Evolutionary conservation across 1,140 invertebrate genomes (phyloP), one percentile per base, ranked within the genome.

Genomic region (Drosophila suzukii): DNA sequence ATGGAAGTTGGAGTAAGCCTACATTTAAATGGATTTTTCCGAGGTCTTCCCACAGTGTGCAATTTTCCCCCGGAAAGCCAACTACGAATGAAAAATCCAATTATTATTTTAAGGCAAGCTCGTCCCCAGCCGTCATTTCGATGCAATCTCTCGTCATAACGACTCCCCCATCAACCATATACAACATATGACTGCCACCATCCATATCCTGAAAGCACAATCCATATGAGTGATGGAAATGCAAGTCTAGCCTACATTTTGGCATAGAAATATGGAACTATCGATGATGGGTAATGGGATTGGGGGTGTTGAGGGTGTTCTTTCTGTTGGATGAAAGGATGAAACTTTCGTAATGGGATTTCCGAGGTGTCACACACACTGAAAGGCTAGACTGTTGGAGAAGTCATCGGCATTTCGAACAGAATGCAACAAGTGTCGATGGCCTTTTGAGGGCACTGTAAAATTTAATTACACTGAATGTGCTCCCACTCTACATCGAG

Each of bases 391-490:
- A 63, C 56, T 63, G 30, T 36, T 43, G 46, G 30, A 30, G 20
- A 38, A 68, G 59, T 51, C 60, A 66, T 53, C n/a, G 55, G 34
- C 56, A 41, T 20, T 68, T 17, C 1, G 17, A 3, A 11, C 24
- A 8, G 15, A 51, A 68, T 71, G 75, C 81, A 83, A 83, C 81
- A 84, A 84, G 57, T 83, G 76, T 75, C 76, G 76, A 59, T 84
- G 81, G 68, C 79, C 79, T 82, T 83, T 82, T 82, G 79, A 53
- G 73, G 68, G 74, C 80, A 75, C 15, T 61, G 17, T 44, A 38
- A 61, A 56, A 62, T 56, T 77, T 78, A 82, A 82, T 82, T 82
- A 63, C 68, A 53, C 4, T 11, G 53, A 55, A 34, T 36, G 30
- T 58, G 65, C 34, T 1, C 67, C 67, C 51, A 70, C 63, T 68